Evolutionary conservation across 1,140 invertebrate species (phyloP).

Genomic region (Zaprionus camerounensis): DNA sequence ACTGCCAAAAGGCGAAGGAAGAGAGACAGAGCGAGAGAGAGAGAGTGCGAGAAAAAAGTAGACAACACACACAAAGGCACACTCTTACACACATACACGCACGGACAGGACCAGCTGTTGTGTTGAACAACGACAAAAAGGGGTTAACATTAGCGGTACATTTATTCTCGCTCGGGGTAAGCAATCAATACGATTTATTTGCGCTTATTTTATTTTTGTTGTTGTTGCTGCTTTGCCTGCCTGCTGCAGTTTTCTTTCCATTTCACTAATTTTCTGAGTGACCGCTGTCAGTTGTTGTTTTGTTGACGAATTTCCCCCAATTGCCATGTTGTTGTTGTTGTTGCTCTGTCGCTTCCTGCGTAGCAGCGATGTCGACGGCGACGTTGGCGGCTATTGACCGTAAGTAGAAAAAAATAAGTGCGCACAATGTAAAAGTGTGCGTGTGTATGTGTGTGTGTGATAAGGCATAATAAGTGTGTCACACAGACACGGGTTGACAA

Average conservation of each 20-base stretch:
- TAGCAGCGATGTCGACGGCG: conserved; percentile 15
- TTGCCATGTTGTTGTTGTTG: conserved; percentile 19
- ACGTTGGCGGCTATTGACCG: conserved; percentile 55
- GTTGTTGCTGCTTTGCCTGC: not conserved
- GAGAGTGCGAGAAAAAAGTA: conserved; percentile 34
- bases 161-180: conserved; percentile 52
- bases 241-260: conserved; percentile 2
- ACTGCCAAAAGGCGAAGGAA: conserved; percentile 14
- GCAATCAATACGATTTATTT: conserved; percentile 59
- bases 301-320: not conserved
- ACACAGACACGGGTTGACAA: conserved; percentile 37
- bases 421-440: conserved; percentile 4
- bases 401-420: conserved; percentile 39
- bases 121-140: conserved; percentile 49
- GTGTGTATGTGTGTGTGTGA: conserved; percentile 31
- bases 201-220: conserved; percentile 16
- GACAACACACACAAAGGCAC: not conserved
- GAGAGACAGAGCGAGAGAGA: not conserved
- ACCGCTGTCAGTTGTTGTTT: conserved; percentile 2
- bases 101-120: conserved; percentile 60
- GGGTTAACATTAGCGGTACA: conserved; percentile 60
- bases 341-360: conserved; percentile 41
- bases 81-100: conserved; percentile 8
- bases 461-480: conserved; percentile 61
- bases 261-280: conserved; percentile 5